Percentiles rank a stretch among this genome's conserved stretches.
Conservation (phyloP, 2,888 invertebrate species). For the Orthosia gothica region DNA sequence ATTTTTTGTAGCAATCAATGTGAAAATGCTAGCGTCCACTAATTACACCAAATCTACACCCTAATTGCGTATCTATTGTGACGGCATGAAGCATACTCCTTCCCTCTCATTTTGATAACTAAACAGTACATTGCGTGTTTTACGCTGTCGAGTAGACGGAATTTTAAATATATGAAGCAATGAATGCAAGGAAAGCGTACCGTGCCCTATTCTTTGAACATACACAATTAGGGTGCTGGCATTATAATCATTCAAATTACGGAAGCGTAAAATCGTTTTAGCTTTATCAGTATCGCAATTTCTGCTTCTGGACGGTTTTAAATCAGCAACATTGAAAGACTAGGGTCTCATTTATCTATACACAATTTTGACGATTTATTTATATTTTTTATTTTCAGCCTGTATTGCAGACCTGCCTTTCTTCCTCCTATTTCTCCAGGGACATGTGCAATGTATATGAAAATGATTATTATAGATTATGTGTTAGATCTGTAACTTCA, state of each 20-base stretch:
- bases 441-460: conserved; percentile 36
- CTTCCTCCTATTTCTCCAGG: no score
- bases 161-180: no score
- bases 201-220: no score
- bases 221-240: neutral
- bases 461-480: conserved; percentile 21
- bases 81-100: no score
- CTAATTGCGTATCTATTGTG: no score
- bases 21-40: conserved; percentile 3
- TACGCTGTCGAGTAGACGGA: no score
- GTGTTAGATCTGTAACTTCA: conserved; percentile 13
- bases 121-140: no score
- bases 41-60: neutral
- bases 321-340: conserved; percentile 17
- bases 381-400: neutral
- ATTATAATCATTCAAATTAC: neutral
- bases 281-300: neutral
- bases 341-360: conserved; percentile 35
- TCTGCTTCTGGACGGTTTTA: conserved; percentile 27
- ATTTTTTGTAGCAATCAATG: neutral
- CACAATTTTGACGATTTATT: conserved; percentile 9
- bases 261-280: neutral
- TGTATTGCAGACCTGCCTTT: no score
- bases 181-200: no score
- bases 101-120: no score